phyloP scores from a whole-genome alignment of 2,888 invertebrate genomes.

The Dasypogon diadema region DNA sequence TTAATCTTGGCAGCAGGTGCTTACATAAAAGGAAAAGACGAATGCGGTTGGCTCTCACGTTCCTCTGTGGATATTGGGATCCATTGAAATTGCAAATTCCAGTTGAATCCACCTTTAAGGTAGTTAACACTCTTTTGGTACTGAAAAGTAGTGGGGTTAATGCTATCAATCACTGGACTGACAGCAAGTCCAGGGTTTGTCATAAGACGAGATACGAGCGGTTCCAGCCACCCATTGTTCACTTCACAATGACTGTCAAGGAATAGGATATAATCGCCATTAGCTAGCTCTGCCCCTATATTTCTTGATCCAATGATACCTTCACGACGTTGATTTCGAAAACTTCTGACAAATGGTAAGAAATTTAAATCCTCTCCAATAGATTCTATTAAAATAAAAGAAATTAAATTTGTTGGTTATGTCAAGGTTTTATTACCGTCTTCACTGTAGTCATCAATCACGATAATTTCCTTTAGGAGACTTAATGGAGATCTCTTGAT shows the following conservation, averaged over 20 bases:
- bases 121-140: conserved; percentile 64
- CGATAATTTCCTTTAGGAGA: conserved; percentile 63
- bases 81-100: conserved; percentile 70
- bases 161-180: conserved; percentile 69
- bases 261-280: conserved; percentile 66
- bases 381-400: conserved; percentile 47
- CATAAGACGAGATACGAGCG: conserved; percentile 64
- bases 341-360: conserved; percentile 54
- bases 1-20: not conserved
- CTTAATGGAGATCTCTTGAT: conserved; percentile 60
- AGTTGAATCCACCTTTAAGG: conserved; percentile 70
- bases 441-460: conserved; percentile 64
- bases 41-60: conserved; percentile 12
- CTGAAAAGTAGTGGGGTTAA: conserved; percentile 67
- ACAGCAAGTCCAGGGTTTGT: conserved; percentile 61
- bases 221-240: conserved; percentile 68
- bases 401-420: too few relatives aligned
- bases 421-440: too few relatives aligned
- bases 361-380: conserved; percentile 51
- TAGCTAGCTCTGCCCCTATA: conserved; percentile 63
- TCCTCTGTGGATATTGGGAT: conserved; percentile 61
- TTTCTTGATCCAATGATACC: conserved; percentile 68
- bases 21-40: conserved; percentile 38
- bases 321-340: conserved; percentile 61
- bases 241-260: conserved; percentile 69